A percentile compares a stretch with the other conserved stretches of the same genome.
phyloP scores from a whole-genome alignment of 2,797 vertebrate species.

The Gobionotothen gibberifrons region DNA sequence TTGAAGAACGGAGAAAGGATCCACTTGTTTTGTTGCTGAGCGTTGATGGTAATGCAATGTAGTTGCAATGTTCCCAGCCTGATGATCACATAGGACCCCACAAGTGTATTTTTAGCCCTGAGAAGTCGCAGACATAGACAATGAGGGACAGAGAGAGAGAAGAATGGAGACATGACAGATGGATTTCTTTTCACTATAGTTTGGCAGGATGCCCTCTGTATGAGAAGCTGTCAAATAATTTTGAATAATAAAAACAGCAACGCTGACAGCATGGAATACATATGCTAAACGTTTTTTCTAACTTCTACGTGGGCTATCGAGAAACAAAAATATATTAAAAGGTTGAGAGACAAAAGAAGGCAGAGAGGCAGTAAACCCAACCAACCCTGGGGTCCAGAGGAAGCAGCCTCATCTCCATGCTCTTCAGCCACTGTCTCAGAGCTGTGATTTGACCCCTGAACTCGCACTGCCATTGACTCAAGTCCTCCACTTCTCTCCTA shows the following conservation, averaged over 20 bases:
- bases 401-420: conserved; percentile 86
- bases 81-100: not conserved
- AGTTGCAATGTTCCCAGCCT: conserved; percentile 11
- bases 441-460: conserved; percentile 86
- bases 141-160: not conserved
- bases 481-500: conserved; percentile 69
- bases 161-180: not conserved
- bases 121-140: not conserved
- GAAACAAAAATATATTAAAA: not conserved
- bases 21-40: not conserved
- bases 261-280: too few relatives aligned
- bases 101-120: not conserved
- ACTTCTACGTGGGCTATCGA: not conserved
- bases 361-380: conserved; percentile 23
- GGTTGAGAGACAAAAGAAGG: conserved; percentile 9
- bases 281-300: not conserved
- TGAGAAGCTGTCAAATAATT: not conserved
- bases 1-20: not conserved
- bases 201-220: not conserved
- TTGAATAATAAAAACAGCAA: too few relatives aligned
- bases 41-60: not conserved
- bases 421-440: conserved; percentile 86
- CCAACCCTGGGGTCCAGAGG: conserved; percentile 79
- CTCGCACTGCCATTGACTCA: conserved; percentile 80
- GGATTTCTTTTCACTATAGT: conserved; percentile 13